These are phyloP conservation scores for Platyrinchus mystaceus DNA, from an alignment of 2,797 vertebrate genomes.

Conservation along the genomic window DNA sequence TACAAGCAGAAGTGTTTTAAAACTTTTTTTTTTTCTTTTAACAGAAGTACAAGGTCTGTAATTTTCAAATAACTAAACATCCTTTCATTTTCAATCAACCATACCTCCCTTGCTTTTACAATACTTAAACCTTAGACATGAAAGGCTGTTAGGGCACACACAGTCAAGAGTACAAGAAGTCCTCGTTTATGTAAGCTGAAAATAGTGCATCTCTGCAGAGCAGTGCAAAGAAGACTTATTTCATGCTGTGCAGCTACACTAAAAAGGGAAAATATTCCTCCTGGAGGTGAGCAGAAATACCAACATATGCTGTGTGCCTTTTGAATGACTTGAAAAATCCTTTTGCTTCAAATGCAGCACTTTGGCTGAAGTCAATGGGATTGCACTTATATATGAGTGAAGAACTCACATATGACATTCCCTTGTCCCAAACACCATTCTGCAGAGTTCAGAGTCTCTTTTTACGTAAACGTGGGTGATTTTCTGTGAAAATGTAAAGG, in stretches of 20 bases:
- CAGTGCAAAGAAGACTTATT: not conserved
- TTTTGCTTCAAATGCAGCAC: not conserved
- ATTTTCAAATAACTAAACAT: not conserved
- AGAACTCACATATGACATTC: not conserved
- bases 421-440: not conserved
- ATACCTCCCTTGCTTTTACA: not conserved
- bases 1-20: not conserved
- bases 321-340: not conserved
- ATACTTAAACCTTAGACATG: not conserved
- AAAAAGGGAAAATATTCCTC: not conserved
- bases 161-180: not conserved
- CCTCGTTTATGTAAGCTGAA: not conserved
- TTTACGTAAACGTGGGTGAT: not conserved
- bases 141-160: not conserved
- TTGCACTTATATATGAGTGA: not conserved
- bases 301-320: not conserved
- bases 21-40: not conserved
- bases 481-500: not conserved
- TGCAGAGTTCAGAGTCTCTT: not conserved
- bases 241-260: not conserved
- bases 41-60: not conserved
- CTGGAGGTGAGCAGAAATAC: not conserved
- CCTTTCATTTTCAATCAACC: not conserved
- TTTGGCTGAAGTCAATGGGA: not conserved
- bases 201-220: not conserved